Evolutionary conservation across 1,140 invertebrate species (phyloP), one percentile per base, ranked within the genome.

Genomic region (Thrips palmi): DNA sequence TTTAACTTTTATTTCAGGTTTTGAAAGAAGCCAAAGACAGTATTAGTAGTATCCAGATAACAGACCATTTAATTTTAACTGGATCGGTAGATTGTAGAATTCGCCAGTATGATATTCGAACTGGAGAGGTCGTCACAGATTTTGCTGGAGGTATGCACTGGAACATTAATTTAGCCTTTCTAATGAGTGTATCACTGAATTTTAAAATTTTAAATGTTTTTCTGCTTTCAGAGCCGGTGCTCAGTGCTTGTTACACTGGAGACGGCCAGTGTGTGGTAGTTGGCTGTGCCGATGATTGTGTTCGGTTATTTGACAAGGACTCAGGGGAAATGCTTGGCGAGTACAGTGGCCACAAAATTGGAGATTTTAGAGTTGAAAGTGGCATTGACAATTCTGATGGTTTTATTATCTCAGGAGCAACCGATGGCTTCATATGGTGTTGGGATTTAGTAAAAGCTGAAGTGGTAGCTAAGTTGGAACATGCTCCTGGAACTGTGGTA

Each of bases 21-120:
- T 61, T 96, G 47, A 75, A 77, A 55, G 88, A 97, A 52, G 87
- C 89, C 0, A 91, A 85, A 56, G 93, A 98, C 58, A 79, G 80
- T 47, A 79, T 97, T 28, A 92, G 85, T 7, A 77, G 74, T 6
- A 57, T 97, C 18, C 66, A 74, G 52, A 71, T 93, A 12, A 82
- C 80, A 17, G 76, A 87, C 58, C 71, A 91, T 63, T 84, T 93
- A 68, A 87, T 98, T 49, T 59, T 96, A 30, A 77, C 84, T 1
- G 75, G 75, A 14, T 96, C 87, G 6, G 70, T 89, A n/a, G 93
- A 98, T 59, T 73, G 78, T 32, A 77, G 74, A 52, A 67, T 89
- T 6, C 60, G 92, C 15, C 63, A 79, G 46, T 97, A 97, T 57
- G 93, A 97, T 61, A 67, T 98, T 20, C 60, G 93, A 24, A 70